phyloP scores from a whole-genome alignment of 1,140 invertebrate genomes.

The Ridgeia piscesae region DNA sequence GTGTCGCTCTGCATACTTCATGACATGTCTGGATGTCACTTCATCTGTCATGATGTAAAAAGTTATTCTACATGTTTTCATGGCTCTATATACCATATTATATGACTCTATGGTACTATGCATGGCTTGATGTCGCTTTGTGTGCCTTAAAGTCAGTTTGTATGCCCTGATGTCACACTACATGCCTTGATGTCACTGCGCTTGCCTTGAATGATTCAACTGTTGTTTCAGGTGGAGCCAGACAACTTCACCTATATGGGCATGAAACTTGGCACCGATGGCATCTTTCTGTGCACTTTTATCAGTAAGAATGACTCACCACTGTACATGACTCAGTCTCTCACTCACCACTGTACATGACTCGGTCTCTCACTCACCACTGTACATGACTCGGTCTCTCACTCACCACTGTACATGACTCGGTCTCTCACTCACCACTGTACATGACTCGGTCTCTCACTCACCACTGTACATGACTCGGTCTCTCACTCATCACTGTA shows the following conservation, averaged over 20 bases:
- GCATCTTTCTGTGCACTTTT: slow-evolving; percentile 5
- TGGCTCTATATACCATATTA: background rate
- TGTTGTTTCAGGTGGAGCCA: background rate
- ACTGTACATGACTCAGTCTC: no score
- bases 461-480: no score
- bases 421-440: no score
- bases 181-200: background rate
- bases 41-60: background rate
- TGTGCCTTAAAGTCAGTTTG: background rate
- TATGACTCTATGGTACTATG: background rate
- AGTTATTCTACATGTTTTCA: no score
- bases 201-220: background rate
- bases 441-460: no score
- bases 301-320: background rate
- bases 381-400: no score
- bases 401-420: no score
- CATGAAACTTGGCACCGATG: background rate
- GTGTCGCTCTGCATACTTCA: no score
- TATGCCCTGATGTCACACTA: background rate
- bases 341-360: background rate
- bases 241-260: background rate
- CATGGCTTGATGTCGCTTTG: background rate
- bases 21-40: no score
- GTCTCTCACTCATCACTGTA: no score
- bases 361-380: no score